phyloP scores from a whole-genome alignment of 2,797 vertebrate species.

The Aldrovandia affinis region DNA sequence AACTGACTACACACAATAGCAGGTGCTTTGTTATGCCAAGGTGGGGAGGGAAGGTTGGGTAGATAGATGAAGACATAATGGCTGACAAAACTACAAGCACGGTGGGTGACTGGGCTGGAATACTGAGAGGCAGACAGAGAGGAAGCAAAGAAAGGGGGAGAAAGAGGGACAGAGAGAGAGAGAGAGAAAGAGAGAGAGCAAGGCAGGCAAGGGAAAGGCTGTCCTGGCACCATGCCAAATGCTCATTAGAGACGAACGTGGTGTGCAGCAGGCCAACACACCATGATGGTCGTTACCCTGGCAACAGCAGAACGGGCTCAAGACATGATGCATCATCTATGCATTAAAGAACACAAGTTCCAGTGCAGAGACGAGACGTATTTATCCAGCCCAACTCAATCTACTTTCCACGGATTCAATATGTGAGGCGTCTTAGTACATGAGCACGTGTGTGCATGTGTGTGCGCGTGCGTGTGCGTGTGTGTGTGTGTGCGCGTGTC shows the following conservation, averaged over 20 bases:
- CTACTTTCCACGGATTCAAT: slow-evolving; percentile 1
- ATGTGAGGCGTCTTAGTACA: slow-evolving; percentile 60
- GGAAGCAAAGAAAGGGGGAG: slow-evolving; percentile 15
- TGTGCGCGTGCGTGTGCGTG: neutral
- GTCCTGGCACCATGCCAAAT: slow-evolving; percentile 73
- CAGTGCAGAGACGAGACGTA: neutral
- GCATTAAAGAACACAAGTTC: slow-evolving; percentile 37
- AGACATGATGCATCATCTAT: slow-evolving; percentile 66
- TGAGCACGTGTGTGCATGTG: neutral
- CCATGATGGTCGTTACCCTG: slow-evolving; percentile 77
- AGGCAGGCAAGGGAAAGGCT: slow-evolving; percentile 30
- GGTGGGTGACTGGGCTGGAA: neutral
- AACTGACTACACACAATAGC: neutral
- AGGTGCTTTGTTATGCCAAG: neutral
- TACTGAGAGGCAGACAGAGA: neutral
- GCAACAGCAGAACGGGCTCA: slow-evolving; percentile 75
- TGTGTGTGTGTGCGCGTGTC: neutral
- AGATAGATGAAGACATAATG: slow-evolving; percentile 4
- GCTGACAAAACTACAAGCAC: neutral
- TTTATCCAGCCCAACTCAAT: slow-evolving; percentile 30
- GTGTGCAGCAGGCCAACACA: slow-evolving; percentile 59
- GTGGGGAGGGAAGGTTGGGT: neutral
- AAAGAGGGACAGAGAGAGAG: slow-evolving; percentile 1
- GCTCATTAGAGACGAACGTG: slow-evolving; percentile 65
- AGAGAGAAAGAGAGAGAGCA: slow-evolving; percentile 62